These are phyloP conservation scores for Drosophila takahashii DNA, from an alignment of 1,140 invertebrate genomes.

Conservation along the genomic window DNA sequence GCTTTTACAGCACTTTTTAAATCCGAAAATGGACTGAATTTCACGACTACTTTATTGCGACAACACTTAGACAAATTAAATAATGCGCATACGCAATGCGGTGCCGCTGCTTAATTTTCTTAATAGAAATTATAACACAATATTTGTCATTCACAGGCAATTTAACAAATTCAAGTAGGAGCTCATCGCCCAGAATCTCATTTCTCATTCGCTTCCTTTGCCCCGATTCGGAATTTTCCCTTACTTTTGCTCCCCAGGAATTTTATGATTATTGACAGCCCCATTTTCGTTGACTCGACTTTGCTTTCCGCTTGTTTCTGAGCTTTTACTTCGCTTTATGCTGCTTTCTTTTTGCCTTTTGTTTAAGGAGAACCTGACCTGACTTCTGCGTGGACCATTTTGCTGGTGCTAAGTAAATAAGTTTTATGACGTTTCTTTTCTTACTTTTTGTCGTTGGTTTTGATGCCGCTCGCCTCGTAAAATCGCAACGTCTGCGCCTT, in stretches of 20 bases:
- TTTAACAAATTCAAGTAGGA: slow-evolving; percentile 69
- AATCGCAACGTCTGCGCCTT: slow-evolving; percentile 60
- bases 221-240: background rate
- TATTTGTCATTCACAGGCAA: slow-evolving; percentile 83
- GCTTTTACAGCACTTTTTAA: slow-evolving; percentile 38
- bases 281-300: slow-evolving; percentile 61
- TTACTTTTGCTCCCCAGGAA: slow-evolving; percentile 6
- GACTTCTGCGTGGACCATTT: slow-evolving; percentile 48
- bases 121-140: slow-evolving; percentile 82
- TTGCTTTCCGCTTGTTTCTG: slow-evolving; percentile 31
- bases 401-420: slow-evolving; percentile 78
- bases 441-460: slow-evolving; percentile 14
- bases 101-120: slow-evolving; percentile 68
- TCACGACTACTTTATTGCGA: slow-evolving; percentile 56
- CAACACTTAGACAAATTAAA: slow-evolving; percentile 79
- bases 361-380: slow-evolving; percentile 40
- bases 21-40: slow-evolving; percentile 39
- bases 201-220: slow-evolving; percentile 18
- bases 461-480: slow-evolving; percentile 58
- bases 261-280: slow-evolving; percentile 77
- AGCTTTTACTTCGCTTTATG: slow-evolving; percentile 18
- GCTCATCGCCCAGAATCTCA: slow-evolving; percentile 2
- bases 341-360: slow-evolving; percentile 64
- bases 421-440: slow-evolving; percentile 76
- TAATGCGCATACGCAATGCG: slow-evolving; percentile 75